Evolutionary conservation across 2,797 vertebrate genomes (phyloP).

Genomic region (Peromyscus aztecus): DNA sequence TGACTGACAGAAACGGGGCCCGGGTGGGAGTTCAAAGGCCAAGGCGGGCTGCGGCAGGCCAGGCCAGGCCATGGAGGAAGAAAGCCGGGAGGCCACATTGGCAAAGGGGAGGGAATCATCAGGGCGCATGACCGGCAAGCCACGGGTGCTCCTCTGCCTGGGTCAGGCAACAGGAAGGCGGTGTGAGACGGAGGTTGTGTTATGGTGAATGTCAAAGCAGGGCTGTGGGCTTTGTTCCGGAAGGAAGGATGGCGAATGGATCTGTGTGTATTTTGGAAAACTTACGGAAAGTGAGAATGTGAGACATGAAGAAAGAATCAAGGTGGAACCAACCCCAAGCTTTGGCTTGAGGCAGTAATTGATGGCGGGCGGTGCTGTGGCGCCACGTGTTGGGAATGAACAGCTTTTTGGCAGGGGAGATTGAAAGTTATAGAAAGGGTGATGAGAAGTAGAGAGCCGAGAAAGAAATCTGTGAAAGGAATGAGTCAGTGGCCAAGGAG

Average conservation of each 20-base stretch:
- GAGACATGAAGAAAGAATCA: not conserved
- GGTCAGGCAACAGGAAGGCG: rapidly evolving
- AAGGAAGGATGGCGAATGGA: too few relatives aligned
- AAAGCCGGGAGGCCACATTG: rapidly evolving
- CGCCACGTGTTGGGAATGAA: not conserved
- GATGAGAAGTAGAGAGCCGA: not conserved
- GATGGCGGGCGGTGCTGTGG: rapidly evolving
- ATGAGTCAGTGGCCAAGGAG: conserved; percentile 25
- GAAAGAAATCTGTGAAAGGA: not conserved
- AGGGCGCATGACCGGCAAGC: rapidly evolving
- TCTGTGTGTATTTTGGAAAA: not conserved
- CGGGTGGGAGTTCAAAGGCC: not conserved
- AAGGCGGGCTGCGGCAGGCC: not conserved
- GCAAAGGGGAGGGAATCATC: not conserved
- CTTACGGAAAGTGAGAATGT: too few relatives aligned
- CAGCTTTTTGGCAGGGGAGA: not conserved
- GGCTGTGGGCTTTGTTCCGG: not conserved
- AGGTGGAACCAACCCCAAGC: not conserved
- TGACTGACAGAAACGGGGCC: not conserved
- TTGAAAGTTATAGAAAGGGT: not conserved
- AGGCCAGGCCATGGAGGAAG: not conserved
- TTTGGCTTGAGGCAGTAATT: rapidly evolving
- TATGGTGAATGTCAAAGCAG: rapidly evolving
- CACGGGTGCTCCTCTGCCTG: not conserved
- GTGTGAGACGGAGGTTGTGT: not conserved